Base-by-base conservation (phyloP, 2,113 vertebrate genomes). In the Aptenodytes patagonicus region DNA sequence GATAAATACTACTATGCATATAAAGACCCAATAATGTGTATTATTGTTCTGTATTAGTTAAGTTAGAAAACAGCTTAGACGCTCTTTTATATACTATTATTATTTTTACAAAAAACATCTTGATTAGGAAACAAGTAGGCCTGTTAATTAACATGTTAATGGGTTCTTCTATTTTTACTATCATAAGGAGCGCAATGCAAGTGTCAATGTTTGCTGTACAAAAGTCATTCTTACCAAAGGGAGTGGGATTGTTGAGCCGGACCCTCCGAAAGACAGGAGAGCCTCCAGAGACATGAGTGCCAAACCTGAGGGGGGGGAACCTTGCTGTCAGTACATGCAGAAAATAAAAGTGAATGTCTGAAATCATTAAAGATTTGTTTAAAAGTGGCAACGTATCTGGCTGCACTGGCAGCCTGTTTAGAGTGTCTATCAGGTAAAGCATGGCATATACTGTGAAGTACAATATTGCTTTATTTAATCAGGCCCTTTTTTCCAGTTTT, bases 171-270 rank as follows among this genome's bases (percentile, higher is more conserved):
- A 5, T 6, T 65, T 61, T 55, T 26, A 20, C 17, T 42, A 17
- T 13, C 11, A 0, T 2, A 13, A 31, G 12, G 3, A 84, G 17
- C 2, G 3, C 47, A 55, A 42, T 3, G 10, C 17, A 19, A 66
- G 19, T 2, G 20, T 58, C 1, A 0, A 1, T 22, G 36, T 16
- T 52, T 64, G 32, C 29, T 52, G 38, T 15, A 36, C 60, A n/a
- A 68, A 52, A 55, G 11, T 20, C 36, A 14, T 5, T 78, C 98
- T 98, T 96, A 99, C 99, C 98, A 89, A 97, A 99, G 62, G 98
- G 98, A 81, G 99, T 98, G 77, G 98, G 98, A 94, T 99, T 99
- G 87, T 99, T 98, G 94, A 99, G 98, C 64, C 80, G 98, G 83
- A 99, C 88, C 34, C 89, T 97, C 11, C 98, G 98, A 47, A 98